Evolutionary conservation across 2,888 invertebrate species (phyloP).

Genomic region (Volucella bombylans): DNA sequence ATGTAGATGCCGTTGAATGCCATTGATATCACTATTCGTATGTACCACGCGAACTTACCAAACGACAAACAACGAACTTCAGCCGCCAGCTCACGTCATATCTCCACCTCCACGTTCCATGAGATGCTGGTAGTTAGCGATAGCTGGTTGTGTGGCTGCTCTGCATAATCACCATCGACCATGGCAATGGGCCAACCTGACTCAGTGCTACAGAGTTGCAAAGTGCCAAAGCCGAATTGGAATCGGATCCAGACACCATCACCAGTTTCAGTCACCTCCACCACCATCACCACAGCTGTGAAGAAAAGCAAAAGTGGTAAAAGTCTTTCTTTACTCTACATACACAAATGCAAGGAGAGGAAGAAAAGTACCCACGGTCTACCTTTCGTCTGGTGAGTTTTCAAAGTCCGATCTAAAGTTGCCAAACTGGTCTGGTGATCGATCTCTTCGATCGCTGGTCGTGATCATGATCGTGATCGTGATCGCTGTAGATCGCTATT

Average conservation of each 20-base stretch:
- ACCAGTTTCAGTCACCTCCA: too few relatives aligned
- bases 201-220: constrained; percentile 47
- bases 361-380: constrained; percentile 46
- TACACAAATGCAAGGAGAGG: neutral
- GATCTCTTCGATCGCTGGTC: constrained; percentile 33
- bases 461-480: constrained; percentile 62
- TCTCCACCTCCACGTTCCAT: constrained; percentile 36
- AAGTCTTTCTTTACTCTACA: constrained; percentile 59
- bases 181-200: constrained; percentile 67
- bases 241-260: constrained; percentile 36
- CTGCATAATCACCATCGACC: constrained; percentile 44
- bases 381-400: constrained; percentile 60
- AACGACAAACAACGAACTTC: constrained; percentile 6
- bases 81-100: constrained; percentile 48
- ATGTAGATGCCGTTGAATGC: constrained; percentile 46
- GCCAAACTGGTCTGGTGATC: constrained; percentile 60
- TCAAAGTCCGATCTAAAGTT: constrained; percentile 30
- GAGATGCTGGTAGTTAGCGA: neutral
- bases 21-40: constrained; percentile 26
- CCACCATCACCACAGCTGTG: neutral
- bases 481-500: constrained; percentile 20
- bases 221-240: constrained; percentile 65
- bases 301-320: constrained; percentile 72
- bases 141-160: constrained; percentile 16
- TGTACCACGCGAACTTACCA: constrained; percentile 20